Base-by-base conservation (phyloP, 2,888 invertebrate species). In the Gortyna flavago region DNA sequence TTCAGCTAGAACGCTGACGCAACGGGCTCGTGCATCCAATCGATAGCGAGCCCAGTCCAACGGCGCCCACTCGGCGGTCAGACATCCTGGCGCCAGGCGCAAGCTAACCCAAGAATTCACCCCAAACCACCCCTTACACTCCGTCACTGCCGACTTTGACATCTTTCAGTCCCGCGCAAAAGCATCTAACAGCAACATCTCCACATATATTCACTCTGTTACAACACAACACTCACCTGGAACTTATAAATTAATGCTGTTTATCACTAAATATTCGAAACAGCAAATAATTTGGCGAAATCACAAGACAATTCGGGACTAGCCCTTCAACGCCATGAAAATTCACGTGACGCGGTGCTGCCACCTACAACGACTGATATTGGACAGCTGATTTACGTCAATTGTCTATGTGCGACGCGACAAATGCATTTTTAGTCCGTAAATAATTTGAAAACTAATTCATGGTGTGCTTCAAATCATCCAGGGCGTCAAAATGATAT, bases 331-430 rank as follows among this genome's bases (percentile, higher is more conserved):
- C 96, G 97, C 97, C 97, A 96, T 97, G 96, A 97, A 96, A 96
- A 97, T 97, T 97, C 97, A 97, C 97, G 97, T 97, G 97, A 97
- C 96, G 96, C 97, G 91, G 97, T 97, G 97, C 96, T 97, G 97
- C 97, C 96, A 97, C 95, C 97, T 97, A 95, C 93, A 95, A 95
- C 92, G 89, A 95, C 94, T 95, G 92, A 93, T 91, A 89, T 92
- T 90, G 90, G 95, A 96, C 97, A 97, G 97, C 97, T 97, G 97
- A 97, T 97, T 96, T 95, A 96, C 95, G 96, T 96, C 96, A 96
- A 94, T 96, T 96, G 95, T 96, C 96, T 97, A 96, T 97, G 96
- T 75, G 66, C 72, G 29, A 57, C 54, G 68, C 67, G 32, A 68
- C 61, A 69, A 75, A 77, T 64, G 44, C 48, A 67, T 69, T 79